Evolutionary conservation across 2,888 invertebrate species (phyloP), one percentile per base, ranked within the genome.

Genomic region (Lordiphosa fenestrarum): DNA sequence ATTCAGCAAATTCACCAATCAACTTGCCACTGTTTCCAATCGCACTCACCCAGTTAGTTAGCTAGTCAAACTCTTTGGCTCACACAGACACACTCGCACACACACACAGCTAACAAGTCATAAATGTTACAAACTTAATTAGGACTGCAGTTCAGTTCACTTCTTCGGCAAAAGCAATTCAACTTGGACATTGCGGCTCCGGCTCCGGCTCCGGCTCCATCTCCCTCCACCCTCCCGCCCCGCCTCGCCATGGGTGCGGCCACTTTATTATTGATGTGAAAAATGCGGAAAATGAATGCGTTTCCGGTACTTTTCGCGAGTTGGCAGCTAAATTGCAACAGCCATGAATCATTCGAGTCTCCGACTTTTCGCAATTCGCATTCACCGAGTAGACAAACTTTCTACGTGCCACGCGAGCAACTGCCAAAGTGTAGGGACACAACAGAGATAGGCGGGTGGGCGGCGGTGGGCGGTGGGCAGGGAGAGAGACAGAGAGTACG

Each of bases 251-350:
- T 37, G 38, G 42, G 9, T 37, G 41, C 50, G 44, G 47, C 56
- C 82, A 78, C 76, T 77, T 82, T 72, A 77, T 77, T 77, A 77
- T 77, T 77, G 76, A 77, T 77, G 76, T 77, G 76, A 77, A 77
- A 75, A 77, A 82, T 82, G 76, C 76, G 76, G 76, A 77, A 77
- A 77, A 77, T 77, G 73, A 77, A 77, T 77, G 77, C 76, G 80
- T 77, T 82, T 77, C 77, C 77, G 77, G 77, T 80, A 80, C 80
- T 77, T 77, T 82, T 77, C 65, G 80, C 77, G 73, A 77, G 76
- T 80, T 77, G 80, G 76, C 73, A 82, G 77, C 83, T 75, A 82
- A 77, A 77, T 77, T 82, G 77, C 76, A 78, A 46, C 60, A 66
- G 63, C 69, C 60, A 77, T 80, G 77, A 77, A 77, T 77, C 83